Evolutionary conservation across 2,113 vertebrate genomes (phyloP).

Genomic region (Xerus inauris): DNA sequence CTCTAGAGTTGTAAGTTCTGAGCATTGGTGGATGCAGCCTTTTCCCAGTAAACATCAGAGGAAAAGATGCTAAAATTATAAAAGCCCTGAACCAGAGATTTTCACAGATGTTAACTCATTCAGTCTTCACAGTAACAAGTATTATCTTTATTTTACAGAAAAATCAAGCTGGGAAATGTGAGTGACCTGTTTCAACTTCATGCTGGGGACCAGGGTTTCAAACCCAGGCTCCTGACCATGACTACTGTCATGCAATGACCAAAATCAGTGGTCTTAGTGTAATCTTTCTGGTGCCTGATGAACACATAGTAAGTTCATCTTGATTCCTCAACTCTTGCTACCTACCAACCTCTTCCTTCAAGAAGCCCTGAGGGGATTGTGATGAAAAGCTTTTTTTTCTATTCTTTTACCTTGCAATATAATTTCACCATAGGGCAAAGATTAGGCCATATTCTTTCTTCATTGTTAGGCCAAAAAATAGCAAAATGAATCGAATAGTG

Average conservation of each 20-base stretch:
- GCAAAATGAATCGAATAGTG: constrained; percentile 33
- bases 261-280: not conserved
- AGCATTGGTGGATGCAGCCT: accelerated
- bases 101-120: not conserved
- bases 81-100: not conserved
- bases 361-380: not conserved
- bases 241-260: not conserved
- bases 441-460: not conserved
- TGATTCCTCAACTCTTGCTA: accelerated
- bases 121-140: not conserved
- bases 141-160: not conserved
- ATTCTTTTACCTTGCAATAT: not conserved
- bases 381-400: not conserved
- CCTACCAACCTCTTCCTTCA: not conserved
- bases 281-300: accelerated
- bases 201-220: not conserved
- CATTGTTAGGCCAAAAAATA: constrained; percentile 54
- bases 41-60: not conserved
- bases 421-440: not conserved
- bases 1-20: not conserved
- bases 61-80: not conserved
- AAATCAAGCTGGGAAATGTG: not conserved
- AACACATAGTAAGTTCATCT: not conserved
- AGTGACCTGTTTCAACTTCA: not conserved
- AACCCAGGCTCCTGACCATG: not conserved